A percentile compares a stretch with the other conserved stretches of the same genome.
These are phyloP conservation scores for Melieria picta DNA, from an alignment of 2,888 invertebrate species.

Conservation along the genomic window DNA sequence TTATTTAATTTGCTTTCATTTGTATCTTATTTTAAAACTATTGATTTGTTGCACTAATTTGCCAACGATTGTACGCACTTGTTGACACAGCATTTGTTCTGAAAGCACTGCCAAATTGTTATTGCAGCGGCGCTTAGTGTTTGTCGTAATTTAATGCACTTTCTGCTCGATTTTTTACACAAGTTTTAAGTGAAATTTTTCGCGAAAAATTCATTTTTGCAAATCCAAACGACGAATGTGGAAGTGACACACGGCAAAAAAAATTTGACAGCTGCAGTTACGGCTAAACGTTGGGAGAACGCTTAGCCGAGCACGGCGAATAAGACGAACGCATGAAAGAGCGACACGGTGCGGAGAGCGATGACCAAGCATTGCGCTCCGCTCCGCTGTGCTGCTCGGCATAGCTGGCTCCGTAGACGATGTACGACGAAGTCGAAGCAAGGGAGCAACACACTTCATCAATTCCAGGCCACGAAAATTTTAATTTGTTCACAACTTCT, in stretches of 20 bases:
- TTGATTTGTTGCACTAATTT: slow-evolving; percentile 36
- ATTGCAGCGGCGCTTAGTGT: slow-evolving; percentile 11
- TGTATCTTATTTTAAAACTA: slow-evolving; percentile 1
- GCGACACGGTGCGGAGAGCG: no score
- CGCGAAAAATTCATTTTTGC: slow-evolving; percentile 37
- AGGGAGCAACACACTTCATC: no score
- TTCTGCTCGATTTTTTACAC: slow-evolving; percentile 17
- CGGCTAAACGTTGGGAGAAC: no score
- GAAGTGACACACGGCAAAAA: slow-evolving; percentile 37
- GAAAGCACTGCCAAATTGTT: slow-evolving; percentile 5
- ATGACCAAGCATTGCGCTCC: no score
- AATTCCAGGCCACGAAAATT: no score
- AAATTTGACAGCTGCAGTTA: slow-evolving; percentile 28
- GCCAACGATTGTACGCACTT: slow-evolving; percentile 22
- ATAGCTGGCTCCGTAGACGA: no score
- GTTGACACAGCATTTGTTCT: slow-evolving; percentile 2
- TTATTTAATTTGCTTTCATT: not conserved
- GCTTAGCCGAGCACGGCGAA: no score
- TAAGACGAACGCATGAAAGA: no score
- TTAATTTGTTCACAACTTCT: no score
- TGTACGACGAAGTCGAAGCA: no score
- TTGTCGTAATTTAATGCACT: slow-evolving; percentile 24
- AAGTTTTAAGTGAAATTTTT: slow-evolving; percentile 33
- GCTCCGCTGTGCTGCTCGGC: no score
- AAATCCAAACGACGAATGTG: slow-evolving; percentile 31